These are phyloP conservation scores for Balaenoptera acutorostrata DNA, from an alignment of 2,113 vertebrate genomes.

Conservation along the genomic window DNA sequence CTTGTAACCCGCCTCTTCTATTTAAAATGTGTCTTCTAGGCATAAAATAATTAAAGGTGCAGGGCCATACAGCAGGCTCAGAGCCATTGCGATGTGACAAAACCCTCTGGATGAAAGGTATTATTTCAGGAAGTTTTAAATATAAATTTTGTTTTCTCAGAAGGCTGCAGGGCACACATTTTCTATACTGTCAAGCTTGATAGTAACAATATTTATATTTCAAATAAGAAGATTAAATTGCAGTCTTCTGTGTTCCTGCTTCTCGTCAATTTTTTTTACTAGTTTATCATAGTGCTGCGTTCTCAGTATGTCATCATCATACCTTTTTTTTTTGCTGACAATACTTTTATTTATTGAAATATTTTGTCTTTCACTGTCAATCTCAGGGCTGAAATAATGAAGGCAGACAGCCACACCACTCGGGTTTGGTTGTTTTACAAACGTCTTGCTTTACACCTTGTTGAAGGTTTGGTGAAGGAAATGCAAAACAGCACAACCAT, in stretches of 20 bases:
- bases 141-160: slow-evolving; percentile 91
- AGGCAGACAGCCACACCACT: slow-evolving; percentile 73
- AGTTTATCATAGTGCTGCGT: slow-evolving; percentile 82
- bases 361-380: slow-evolving; percentile 83
- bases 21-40: slow-evolving; percentile 93
- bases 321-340: slow-evolving; percentile 78
- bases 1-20: slow-evolving; percentile 90
- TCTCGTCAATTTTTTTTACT: slow-evolving; percentile 81
- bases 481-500: slow-evolving; percentile 30
- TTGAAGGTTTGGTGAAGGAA: background rate
- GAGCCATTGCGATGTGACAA: slow-evolving; percentile 86
- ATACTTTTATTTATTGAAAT: slow-evolving; percentile 83
- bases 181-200: slow-evolving; percentile 91
- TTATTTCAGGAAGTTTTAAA: slow-evolving; percentile 92
- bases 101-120: slow-evolving; percentile 86
- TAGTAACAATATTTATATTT: slow-evolving; percentile 92
- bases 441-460: slow-evolving; percentile 50
- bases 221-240: slow-evolving; percentile 91
- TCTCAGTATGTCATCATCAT: slow-evolving; percentile 78
- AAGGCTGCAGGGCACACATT: slow-evolving; percentile 90
- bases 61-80: slow-evolving; percentile 83
- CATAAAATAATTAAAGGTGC: slow-evolving; percentile 93
- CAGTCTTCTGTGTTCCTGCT: slow-evolving; percentile 85
- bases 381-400: slow-evolving; percentile 80
- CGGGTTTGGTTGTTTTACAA: slow-evolving; percentile 54